Evolutionary conservation across 2,113 vertebrate species (phyloP).

Genomic region (Amblyopsis rosae): DNA sequence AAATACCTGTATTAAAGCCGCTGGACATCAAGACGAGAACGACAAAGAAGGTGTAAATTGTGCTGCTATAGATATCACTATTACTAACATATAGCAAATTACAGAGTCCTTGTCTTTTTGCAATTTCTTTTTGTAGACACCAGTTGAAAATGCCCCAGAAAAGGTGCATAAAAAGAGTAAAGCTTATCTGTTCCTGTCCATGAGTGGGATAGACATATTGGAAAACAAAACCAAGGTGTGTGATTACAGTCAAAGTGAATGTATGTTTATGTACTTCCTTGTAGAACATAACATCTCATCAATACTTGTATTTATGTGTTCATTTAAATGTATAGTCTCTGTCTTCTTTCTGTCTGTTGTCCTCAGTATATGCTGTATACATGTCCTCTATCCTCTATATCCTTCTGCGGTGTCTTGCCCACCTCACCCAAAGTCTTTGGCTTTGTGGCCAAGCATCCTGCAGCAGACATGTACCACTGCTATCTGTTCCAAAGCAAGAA

Average conservation of each 20-base stretch:
- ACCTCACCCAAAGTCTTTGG: slow-evolving; percentile 70
- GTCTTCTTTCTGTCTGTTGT: slow-evolving; percentile 24
- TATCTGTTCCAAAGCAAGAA: slow-evolving; percentile 75
- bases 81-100: neutral
- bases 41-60: too few relatives aligned
- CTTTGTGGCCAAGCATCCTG: slow-evolving; percentile 73
- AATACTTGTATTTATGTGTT: neutral
- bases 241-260: neutral
- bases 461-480: slow-evolving; percentile 67
- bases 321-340: slow-evolving; percentile 8
- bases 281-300: neutral
- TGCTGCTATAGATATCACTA: neutral
- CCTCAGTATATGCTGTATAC: slow-evolving; percentile 71
- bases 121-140: slow-evolving; percentile 36
- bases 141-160: slow-evolving; percentile 42
- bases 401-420: slow-evolving; percentile 74
- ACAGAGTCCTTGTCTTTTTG: neutral
- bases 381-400: slow-evolving; percentile 67
- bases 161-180: slow-evolving; percentile 68
- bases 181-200: slow-evolving; percentile 68
- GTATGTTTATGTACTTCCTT: too few relatives aligned
- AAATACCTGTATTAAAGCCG: too few relatives aligned
- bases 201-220: slow-evolving; percentile 71
- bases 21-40: too few relatives aligned
- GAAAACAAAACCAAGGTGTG: slow-evolving; percentile 77